A percentile compares a stretch with the other conserved stretches of the same genome.
Conservation (phyloP, 1,140 invertebrate species). For the Penaeus chinensis region DNA sequence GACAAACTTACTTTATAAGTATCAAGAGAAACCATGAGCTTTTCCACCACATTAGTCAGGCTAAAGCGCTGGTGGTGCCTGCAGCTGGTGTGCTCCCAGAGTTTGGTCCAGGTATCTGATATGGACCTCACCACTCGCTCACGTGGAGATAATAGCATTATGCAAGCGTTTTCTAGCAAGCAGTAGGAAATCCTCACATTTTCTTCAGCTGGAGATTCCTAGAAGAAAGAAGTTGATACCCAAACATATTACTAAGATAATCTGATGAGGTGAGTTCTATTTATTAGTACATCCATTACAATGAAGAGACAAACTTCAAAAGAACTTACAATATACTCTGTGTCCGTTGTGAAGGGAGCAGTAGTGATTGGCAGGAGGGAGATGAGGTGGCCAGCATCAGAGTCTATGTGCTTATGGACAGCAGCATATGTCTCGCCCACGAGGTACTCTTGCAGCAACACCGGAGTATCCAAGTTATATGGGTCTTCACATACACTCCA, state of each 20-base stretch:
- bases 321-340: conserved; percentile 66
- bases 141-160: conserved; percentile 83
- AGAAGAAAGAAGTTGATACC: neutral
- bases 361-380: conserved; percentile 80
- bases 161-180: conserved; percentile 80
- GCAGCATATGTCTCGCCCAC: conserved; percentile 78
- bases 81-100: conserved; percentile 75
- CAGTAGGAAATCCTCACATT: conserved; percentile 60
- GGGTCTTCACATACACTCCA: conserved; percentile 59
- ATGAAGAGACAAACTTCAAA: neutral
- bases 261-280: too few species aligned
- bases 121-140: conserved; percentile 81
- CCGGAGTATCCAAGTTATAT: conserved; percentile 67
- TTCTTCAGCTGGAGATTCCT: conserved; percentile 51
- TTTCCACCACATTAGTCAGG: conserved; percentile 78
- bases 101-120: conserved; percentile 82
- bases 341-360: conserved; percentile 69
- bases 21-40: conserved; percentile 80
- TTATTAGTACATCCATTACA: too few species aligned
- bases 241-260: too few species aligned
- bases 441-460: conserved; percentile 82
- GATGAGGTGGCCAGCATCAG: conserved; percentile 76
- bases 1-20: conserved; percentile 77
- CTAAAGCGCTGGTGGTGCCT: conserved; percentile 73
- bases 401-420: conserved; percentile 78